Conservation (phyloP, 2,113 vertebrate species). For the Zosterops hypoxanthus region DNA sequence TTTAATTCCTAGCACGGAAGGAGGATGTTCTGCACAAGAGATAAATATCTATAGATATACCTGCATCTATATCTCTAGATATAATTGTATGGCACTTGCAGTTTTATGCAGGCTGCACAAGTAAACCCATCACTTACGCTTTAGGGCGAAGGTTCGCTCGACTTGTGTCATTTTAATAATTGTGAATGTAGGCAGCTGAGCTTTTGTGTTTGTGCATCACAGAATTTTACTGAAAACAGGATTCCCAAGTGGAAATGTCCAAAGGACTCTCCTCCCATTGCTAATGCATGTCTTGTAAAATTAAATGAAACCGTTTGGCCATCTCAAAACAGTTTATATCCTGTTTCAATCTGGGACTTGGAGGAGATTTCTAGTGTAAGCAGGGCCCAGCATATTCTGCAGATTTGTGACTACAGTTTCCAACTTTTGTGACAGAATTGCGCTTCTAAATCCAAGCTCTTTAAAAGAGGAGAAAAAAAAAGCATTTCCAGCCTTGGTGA, state of each 20-base stretch:
- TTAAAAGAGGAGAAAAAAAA: slow-evolving; percentile 33
- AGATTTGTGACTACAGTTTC: slow-evolving; percentile 57
- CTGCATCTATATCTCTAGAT: slow-evolving; percentile 55
- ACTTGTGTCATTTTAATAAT: slow-evolving; percentile 62
- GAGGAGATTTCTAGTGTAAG: slow-evolving; percentile 49
- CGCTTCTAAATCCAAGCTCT: slow-evolving; percentile 52
- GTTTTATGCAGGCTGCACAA: slow-evolving; percentile 71
- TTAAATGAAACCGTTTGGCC: slow-evolving; percentile 60
- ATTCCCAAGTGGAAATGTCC: slow-evolving; percentile 78
- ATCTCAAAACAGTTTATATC: slow-evolving; percentile 62
- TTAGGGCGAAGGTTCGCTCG: slow-evolving; percentile 41
- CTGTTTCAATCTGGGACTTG: slow-evolving; percentile 59
- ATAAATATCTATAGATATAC: slow-evolving; percentile 60
- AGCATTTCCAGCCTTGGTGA: slow-evolving; percentile 40
- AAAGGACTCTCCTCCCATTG: slow-evolving; percentile 76
- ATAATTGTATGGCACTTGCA: slow-evolving; percentile 54
- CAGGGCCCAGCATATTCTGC: slow-evolving; percentile 53
- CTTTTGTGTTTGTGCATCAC: slow-evolving; percentile 76
- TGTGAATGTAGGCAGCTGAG: slow-evolving; percentile 71
- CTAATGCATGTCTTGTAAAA: slow-evolving; percentile 57
- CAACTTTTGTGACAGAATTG: slow-evolving; percentile 56
- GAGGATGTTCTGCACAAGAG: slow-evolving; percentile 50
- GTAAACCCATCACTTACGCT: slow-evolving; percentile 68
- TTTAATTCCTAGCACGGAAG: slow-evolving; percentile 12
- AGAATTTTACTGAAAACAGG: slow-evolving; percentile 79